These are phyloP conservation scores for Ophion costatus DNA, from an alignment of 2,888 invertebrate species.

Conservation along the genomic window DNA sequence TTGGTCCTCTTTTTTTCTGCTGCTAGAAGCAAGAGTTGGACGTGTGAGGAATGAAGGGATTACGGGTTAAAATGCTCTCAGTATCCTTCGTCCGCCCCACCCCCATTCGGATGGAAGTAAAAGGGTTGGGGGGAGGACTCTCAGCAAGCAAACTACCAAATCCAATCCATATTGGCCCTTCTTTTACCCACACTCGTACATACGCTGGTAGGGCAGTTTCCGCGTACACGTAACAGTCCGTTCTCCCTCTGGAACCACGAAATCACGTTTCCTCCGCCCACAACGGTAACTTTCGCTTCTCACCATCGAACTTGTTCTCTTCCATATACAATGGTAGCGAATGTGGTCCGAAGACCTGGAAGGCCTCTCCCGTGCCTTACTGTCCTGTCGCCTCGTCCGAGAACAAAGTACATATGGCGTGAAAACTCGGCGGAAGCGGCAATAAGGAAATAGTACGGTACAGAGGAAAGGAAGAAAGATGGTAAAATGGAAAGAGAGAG, in stretches of 20 bases:
- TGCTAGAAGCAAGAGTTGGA: neutral
- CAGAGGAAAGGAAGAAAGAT: neutral
- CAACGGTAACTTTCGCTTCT: conserved; percentile 73
- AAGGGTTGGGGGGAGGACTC: neutral
- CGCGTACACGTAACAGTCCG: conserved; percentile 47
- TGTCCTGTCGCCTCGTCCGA: conserved; percentile 36
- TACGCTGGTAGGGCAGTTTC: conserved; percentile 27
- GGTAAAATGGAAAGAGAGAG: conserved; percentile 23
- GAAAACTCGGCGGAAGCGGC: conserved; percentile 47
- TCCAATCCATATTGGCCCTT: conserved; percentile 30
- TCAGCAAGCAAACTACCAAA: conserved; percentile 8
- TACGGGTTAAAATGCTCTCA: neutral
- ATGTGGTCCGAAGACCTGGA: conserved; percentile 31
- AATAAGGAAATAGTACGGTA: conserved; percentile 56
- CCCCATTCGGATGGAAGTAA: neutral
- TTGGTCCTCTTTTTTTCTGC: conserved; percentile 5
- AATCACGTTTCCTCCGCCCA: conserved; percentile 73
- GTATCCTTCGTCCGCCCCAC: neutral
- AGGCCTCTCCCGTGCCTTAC: conserved; percentile 41
- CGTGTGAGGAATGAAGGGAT: neutral
- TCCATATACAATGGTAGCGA: conserved; percentile 18
- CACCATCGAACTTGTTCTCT: conserved; percentile 69
- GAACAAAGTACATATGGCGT: conserved; percentile 50
- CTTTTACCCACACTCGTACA: conserved; percentile 29
- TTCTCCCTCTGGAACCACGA: conserved; percentile 72